Conservation (phyloP, 2,888 invertebrate species). For the Acleris emargana region DNA sequence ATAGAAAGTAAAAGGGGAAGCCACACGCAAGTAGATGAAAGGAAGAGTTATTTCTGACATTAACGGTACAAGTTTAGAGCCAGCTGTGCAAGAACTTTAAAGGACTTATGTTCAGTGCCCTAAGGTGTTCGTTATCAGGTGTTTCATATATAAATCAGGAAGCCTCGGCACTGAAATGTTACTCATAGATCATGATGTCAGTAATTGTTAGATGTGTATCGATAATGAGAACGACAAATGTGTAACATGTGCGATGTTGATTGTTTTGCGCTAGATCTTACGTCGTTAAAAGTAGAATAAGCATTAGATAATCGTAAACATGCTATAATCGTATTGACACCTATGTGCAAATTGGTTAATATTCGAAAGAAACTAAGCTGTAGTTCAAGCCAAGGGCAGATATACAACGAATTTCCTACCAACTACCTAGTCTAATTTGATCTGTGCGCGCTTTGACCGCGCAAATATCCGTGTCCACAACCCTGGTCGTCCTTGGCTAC, state of each 20-base stretch:
- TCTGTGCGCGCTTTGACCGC: too few relatives aligned
- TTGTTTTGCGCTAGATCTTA: constrained; percentile 14
- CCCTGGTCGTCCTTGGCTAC: too few relatives aligned
- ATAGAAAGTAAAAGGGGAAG: too few relatives aligned
- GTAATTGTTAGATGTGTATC: constrained; percentile 39
- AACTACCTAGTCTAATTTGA: too few relatives aligned
- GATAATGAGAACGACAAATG: constrained; percentile 49
- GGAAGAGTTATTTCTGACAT: too few relatives aligned
- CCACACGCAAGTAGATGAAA: too few relatives aligned
- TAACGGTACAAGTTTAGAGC: too few relatives aligned
- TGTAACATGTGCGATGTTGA: constrained; percentile 45
- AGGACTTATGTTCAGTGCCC: too few relatives aligned
- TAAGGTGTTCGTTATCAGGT: too few relatives aligned
- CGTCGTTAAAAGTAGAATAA: constrained; percentile 31
- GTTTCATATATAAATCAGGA: background rate
- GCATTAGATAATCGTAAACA: constrained; percentile 19
- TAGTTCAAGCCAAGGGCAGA: background rate
- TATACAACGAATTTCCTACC: too few relatives aligned
- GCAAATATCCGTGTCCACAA: too few relatives aligned
- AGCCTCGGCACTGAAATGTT: background rate
- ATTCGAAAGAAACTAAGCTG: background rate
- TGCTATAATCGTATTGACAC: background rate
- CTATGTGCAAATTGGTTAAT: constrained; percentile 1
- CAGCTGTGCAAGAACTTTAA: too few relatives aligned
- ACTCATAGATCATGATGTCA: constrained; percentile 12